Evolutionary conservation across 2,888 invertebrate genomes (phyloP).

Genomic region (Lochmaea crataegi): DNA sequence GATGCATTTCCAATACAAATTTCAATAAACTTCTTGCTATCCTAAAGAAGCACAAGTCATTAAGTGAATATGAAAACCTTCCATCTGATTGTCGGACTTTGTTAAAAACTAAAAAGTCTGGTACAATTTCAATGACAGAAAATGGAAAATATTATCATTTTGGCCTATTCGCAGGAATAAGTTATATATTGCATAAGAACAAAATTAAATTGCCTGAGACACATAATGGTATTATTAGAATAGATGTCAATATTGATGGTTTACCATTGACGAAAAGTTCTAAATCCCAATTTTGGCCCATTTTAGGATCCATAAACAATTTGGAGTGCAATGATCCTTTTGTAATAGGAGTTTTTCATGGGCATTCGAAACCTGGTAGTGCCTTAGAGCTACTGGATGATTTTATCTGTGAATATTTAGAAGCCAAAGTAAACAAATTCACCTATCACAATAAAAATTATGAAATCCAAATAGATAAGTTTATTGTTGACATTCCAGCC

Average conservation of each 20-base stretch:
- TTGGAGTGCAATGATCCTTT: constrained; percentile 30
- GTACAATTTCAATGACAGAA: too few relatives aligned
- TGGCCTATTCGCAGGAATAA: too few relatives aligned
- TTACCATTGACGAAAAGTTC: too few relatives aligned
- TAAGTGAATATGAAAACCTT: constrained; percentile 19
- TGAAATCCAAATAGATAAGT: constrained; percentile 14
- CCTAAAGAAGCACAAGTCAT: constrained; percentile 12
- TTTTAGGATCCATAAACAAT: too few relatives aligned
- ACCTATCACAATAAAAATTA: constrained; percentile 20
- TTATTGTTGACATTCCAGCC: too few relatives aligned
- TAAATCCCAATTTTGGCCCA: too few relatives aligned
- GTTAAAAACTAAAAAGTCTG: constrained; percentile 2
- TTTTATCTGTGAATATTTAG: constrained; percentile 25
- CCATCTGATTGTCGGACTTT: constrained; percentile 26
- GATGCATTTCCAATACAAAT: constrained; percentile 9
- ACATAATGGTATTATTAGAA: too few relatives aligned
- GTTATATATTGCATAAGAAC: too few relatives aligned
- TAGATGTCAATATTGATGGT: too few relatives aligned
- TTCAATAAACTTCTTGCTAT: constrained; percentile 18
- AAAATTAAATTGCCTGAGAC: too few relatives aligned
- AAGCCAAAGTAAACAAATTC: not conserved
- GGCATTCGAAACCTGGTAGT: constrained; percentile 20
- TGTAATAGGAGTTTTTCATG: constrained; percentile 32
- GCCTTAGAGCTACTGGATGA: constrained; percentile 20
- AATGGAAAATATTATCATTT: too few relatives aligned